phyloP scores from a whole-genome alignment of 64 coral and sea anemone species.

The Montipora efflorescens region DNA sequence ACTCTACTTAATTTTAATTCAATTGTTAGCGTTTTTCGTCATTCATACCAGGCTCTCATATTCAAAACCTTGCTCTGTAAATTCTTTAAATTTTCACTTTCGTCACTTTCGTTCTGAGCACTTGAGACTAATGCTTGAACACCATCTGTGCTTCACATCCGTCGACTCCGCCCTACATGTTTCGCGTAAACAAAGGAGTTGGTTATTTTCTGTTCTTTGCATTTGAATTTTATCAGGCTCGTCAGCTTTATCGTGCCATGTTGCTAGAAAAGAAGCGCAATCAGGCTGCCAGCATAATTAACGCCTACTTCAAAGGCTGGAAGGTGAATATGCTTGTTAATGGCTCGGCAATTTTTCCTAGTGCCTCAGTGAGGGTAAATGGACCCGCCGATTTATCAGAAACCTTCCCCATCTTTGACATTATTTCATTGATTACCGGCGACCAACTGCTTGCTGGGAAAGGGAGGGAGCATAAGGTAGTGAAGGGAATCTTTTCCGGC shows the following conservation, averaged over 20 bases:
- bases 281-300: background rate
- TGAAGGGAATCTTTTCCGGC: no score
- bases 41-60: background rate
- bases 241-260: slow-evolving; percentile 26
- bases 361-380: no score
- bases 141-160: background rate
- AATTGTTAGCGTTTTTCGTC: background rate
- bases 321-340: slow-evolving; percentile 27
- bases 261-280: slow-evolving; percentile 38
- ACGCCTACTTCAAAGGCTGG: slow-evolving; percentile 21
- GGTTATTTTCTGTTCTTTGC: background rate
- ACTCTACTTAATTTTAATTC: no score
- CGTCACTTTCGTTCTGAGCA: no score
- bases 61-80: no score
- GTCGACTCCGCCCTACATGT: background rate
- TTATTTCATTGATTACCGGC: no score
- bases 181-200: background rate
- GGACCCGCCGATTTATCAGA: no score
- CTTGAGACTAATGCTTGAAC: no score
- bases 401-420: no score
- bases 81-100: no score
- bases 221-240: slow-evolving; percentile 12
- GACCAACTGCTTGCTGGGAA: no score
- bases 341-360: background rate
- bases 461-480: no score